These are phyloP conservation scores for Seladonia tumulorum DNA, from an alignment of 2,888 invertebrate species.

Conservation along the genomic window DNA sequence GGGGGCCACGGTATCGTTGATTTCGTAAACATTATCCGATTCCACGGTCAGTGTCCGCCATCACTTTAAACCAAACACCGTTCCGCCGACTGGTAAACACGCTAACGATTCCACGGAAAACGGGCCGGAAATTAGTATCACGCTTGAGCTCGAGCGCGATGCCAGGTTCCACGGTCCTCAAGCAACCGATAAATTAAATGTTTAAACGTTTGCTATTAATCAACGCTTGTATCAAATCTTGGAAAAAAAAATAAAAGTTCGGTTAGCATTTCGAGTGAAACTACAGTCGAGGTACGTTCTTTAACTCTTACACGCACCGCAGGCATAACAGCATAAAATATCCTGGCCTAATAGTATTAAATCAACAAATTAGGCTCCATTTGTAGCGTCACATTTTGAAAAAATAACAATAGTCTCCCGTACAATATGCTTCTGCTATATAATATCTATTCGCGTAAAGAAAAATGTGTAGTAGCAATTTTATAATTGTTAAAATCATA, in stretches of 20 bases:
- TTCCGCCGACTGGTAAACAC: slow-evolving; percentile 15
- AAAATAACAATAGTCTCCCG: too few relatives aligned
- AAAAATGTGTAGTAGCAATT: too few relatives aligned
- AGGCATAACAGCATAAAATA: too few relatives aligned
- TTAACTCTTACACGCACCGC: too few relatives aligned
- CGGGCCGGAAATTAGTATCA: not conserved
- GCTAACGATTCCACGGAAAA: slow-evolving; percentile 17
- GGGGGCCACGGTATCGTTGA: slow-evolving; percentile 73
- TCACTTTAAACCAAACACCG: slow-evolving; percentile 18
- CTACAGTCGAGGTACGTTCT: too few relatives aligned
- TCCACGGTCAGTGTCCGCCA: slow-evolving; percentile 43
- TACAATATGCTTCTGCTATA: too few relatives aligned
- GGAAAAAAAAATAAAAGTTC: not conserved
- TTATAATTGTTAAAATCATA: too few relatives aligned
- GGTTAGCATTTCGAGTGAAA: not conserved
- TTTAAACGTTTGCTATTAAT: not conserved
- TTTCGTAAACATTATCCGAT: slow-evolving; percentile 78
- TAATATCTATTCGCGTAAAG: too few relatives aligned
- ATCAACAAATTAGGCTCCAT: too few relatives aligned
- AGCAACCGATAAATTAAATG: not conserved
- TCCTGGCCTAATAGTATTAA: too few relatives aligned
- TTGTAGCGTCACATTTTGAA: too few relatives aligned
- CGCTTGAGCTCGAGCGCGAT: not conserved
- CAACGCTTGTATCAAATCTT: not conserved
- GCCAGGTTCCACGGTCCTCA: not conserved